Conservation (phyloP, 2,113 vertebrate genomes). For the Ornithorhynchus anatinus region DNA sequence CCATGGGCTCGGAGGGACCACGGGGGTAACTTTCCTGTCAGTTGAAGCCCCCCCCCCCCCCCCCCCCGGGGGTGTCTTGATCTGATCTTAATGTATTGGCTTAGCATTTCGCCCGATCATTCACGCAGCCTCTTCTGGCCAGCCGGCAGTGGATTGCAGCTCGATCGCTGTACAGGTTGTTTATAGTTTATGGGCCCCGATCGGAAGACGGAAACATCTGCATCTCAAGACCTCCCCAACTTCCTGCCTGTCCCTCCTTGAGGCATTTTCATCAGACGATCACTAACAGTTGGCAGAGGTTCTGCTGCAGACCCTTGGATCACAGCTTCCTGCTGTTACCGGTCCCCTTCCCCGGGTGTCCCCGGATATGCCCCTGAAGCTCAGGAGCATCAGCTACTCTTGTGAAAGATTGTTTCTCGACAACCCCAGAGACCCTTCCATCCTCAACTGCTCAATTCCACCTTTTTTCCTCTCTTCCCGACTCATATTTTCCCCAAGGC, state of each 20-base stretch:
- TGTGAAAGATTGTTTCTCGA: constrained; percentile 17
- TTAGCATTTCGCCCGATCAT: constrained; percentile 18
- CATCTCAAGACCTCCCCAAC: constrained; percentile 46
- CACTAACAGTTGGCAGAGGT: constrained; percentile 51
- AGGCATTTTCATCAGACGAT: constrained; percentile 58
- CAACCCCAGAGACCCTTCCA: constrained; percentile 1
- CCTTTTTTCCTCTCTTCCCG: background rate
- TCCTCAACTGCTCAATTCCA: background rate
- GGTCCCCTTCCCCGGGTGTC: background rate
- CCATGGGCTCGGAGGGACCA: constrained; percentile 3
- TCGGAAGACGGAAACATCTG: constrained; percentile 65
- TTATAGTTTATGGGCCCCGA: constrained; percentile 59
- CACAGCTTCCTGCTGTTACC: constrained; percentile 30
- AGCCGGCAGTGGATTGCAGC: constrained; percentile 28
- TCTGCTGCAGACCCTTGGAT: constrained; percentile 41
- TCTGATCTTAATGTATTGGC: constrained; percentile 15
- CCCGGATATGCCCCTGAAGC: constrained; percentile 26
- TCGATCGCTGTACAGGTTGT: constrained; percentile 44
- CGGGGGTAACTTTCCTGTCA: constrained; percentile 24
- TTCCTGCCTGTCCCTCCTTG: constrained; percentile 38
- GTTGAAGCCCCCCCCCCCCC: constrained; percentile 29
- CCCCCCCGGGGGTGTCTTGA: constrained; percentile 34
- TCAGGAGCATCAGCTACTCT: constrained; percentile 27
- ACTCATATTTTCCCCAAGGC: too few species aligned
- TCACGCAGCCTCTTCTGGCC: constrained; percentile 32